Evolutionary conservation across 2,888 invertebrate species (phyloP), one percentile per base, ranked within the genome.

Genomic region (Endomychus coccineus): DNA sequence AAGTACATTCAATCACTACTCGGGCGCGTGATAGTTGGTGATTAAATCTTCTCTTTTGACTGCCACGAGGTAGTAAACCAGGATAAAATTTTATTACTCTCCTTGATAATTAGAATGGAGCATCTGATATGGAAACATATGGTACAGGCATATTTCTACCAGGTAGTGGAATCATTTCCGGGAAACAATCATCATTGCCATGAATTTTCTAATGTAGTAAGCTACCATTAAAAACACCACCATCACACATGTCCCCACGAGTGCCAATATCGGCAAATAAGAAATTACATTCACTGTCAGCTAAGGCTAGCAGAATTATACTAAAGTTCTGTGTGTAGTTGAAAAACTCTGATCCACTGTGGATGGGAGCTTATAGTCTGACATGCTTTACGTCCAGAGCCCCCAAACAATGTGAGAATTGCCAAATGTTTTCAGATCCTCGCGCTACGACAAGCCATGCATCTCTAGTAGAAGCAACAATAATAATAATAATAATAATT

Each of bases 241-340:
- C 44, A 16, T 42, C 44, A 39, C 35, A 39, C 37, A 52, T 49
- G 30, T 53, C 45, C 34, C 49, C 52, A 37, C 52, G 50, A 41
- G 47, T 50, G 11, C 54, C 56, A 43, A 56, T 42, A 31, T 57
- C 47, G 23, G 44, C 49, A 43, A 46, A 52, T 28, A 49, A 43
- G 42, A 58, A 57, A 39, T 42, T 44, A 36, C 53, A 54, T 32
- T 51, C 46, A 34, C 52, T 44, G 45, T 54, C 47, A 31, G 46
- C 50, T 36, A 54, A 34, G 22, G 48, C 52, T 35, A 56, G 39
- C 39, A 30, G 29, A n/a, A 35, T 28, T 10, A 30, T 35, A 23
- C 31, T 37, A 1, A 32, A 32, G 16, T 32, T 45, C n/a, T 40
- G 37, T 44, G 54, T 51, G 36, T 52, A 56, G 39, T 48, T 50